Evolutionary conservation across 2,888 invertebrate genomes (phyloP), one percentile per base, ranked within the genome.

Genomic region (Rotaria magnacalcarata): DNA sequence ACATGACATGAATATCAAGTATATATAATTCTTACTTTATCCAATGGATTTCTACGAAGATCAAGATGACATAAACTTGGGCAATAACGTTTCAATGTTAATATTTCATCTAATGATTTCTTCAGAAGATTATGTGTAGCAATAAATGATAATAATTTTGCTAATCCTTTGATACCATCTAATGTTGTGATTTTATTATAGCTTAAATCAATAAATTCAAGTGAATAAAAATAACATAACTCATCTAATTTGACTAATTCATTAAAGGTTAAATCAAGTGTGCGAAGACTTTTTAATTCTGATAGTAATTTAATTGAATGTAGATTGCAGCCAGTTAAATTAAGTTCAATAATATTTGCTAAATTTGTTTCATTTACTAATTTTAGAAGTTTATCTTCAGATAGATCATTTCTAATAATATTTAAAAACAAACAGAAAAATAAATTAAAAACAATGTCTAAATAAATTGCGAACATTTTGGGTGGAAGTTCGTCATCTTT

Each of bases 101-200:
- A 89, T 84, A 91, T 88, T 84, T 90, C 90, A 47, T 90, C 90
- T 75, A 89, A 87, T 0, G 90, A 89, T 87, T 90, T 89, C 21
- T 87, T 87, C 50, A 91, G 88, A 80, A 88, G 88, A 88, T 91
- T 91, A 90, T 90, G 90, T 85, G 89, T 90, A 27, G 91, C 85
- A 87, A 90, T 89, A 86, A 91, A 86, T 84, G 89, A 88, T 75
- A 88, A 88, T 85, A 91, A 87, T 75, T 89, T 89, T 24, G 87
- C 86, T 89, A 91, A 87, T 84, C 89, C 88, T 90, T 56, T 41
- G 1, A 56, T 85, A 84, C 90, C 90, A 85, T 90, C 90, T 54
- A 91, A 88, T n/a, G 90, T 89, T n/a, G 87, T 84, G 47, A 91
- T 89, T 86, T 90, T 90, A 88, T 91, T 91, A 88, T 90, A 91